Percentiles rank a stretch among this genome's conserved stretches.
Conservation (phyloP, 92 coral and sea anemone species). For the Scolanthus callimorphus region DNA sequence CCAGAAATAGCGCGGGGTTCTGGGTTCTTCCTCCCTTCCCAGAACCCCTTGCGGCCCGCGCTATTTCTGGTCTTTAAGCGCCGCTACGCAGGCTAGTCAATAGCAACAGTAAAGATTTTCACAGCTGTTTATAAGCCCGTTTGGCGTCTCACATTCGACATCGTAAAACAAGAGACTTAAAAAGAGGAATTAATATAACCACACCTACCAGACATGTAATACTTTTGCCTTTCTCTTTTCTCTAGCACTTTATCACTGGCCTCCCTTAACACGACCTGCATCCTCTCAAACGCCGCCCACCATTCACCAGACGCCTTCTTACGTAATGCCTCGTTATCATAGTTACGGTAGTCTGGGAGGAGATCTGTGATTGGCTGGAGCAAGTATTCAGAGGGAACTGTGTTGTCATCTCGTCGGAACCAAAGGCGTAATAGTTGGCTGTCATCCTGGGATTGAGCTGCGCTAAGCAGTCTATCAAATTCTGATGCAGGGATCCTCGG, state of each 20-base stretch:
- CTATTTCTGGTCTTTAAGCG: no score
- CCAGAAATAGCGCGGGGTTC: no score
- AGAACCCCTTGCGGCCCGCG: no score
- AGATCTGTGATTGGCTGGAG: constrained; percentile 74
- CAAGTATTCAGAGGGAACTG: constrained; percentile 70
- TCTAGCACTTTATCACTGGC: constrained; percentile 56
- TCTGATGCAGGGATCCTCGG: constrained; percentile 54
- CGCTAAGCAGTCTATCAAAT: constrained; percentile 51
- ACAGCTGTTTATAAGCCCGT: no score
- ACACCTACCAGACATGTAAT: constrained; percentile 79
- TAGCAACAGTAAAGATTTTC: no score
- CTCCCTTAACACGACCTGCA: constrained; percentile 65
- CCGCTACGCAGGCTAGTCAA: no score
- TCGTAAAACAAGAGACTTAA: no score
- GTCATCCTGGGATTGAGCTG: constrained; percentile 39
- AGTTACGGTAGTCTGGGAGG: constrained; percentile 65
- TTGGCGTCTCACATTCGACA: no score
- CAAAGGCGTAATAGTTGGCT: constrained; percentile 39
- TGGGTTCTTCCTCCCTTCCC: no score
- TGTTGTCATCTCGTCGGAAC: constrained; percentile 70
- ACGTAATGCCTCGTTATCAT: constrained; percentile 46
- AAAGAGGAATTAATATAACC: no score
- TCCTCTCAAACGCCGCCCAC: constrained; percentile 78
- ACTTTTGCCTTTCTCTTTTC: constrained; percentile 55
- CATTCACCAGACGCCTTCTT: constrained; percentile 78